Evolutionary conservation across 2,113 vertebrate species (phyloP).

Genomic region (Mustela lutreola): DNA sequence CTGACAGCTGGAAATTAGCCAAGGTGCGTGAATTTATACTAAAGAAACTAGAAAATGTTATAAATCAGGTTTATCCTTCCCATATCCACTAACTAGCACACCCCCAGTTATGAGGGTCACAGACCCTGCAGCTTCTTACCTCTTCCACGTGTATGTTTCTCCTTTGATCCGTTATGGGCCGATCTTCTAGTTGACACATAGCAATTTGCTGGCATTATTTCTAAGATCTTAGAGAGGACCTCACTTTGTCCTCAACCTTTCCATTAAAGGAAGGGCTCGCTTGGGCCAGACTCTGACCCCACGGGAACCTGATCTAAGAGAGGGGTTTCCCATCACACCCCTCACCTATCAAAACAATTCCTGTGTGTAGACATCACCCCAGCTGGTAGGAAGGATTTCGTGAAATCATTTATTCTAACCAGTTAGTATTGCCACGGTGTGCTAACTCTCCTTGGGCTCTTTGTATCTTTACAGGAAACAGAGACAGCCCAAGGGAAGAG

Average conservation of each 20-base stretch:
- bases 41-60: neutral
- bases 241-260: neutral
- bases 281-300: neutral
- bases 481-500: neutral
- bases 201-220: neutral
- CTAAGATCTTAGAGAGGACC: neutral
- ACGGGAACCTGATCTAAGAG: neutral
- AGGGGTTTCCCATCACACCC: neutral
- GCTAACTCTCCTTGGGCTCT: neutral
- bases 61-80: rapidly evolving
- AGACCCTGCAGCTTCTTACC: neutral
- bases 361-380: neutral
- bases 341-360: neutral
- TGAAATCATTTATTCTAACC: neutral
- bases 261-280: neutral
- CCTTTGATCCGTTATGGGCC: neutral
- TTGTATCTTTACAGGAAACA: neutral
- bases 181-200: neutral
- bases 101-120: rapidly evolving
- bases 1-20: neutral
- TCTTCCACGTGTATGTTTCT: neutral
- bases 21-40: neutral
- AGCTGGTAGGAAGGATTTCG: neutral
- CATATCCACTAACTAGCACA: neutral
- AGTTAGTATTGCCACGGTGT: neutral